Percentiles rank a stretch among this genome's conserved stretches.
Evolutionary conservation across 2,113 vertebrate species (phyloP).

Genomic region (Pygoscelis antarcticus): DNA sequence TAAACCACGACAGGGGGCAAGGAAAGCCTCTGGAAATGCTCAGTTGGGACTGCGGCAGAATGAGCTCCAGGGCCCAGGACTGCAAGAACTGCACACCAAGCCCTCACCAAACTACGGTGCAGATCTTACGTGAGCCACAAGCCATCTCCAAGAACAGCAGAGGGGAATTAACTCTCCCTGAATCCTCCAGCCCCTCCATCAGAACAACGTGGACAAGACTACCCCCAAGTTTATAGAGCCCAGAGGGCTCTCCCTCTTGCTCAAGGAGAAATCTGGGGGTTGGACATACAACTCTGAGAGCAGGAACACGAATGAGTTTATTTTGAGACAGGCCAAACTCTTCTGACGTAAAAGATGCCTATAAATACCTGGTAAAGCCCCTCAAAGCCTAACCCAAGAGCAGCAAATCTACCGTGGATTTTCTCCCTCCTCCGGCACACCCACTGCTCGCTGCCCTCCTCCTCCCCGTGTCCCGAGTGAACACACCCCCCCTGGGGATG

Average conservation of each 20-base stretch:
- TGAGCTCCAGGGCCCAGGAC: background rate
- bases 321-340: background rate
- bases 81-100: background rate
- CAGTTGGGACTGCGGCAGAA: background rate
- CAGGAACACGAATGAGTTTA: background rate
- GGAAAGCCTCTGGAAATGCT: background rate
- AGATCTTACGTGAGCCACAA: fast-evolving
- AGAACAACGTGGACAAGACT: fast-evolving
- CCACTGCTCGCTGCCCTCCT: background rate
- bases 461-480: background rate
- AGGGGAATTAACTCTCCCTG: background rate
- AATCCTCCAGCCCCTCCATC: too few species aligned
- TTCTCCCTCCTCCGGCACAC: background rate
- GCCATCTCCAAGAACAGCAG: fast-evolving
- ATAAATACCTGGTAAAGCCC: background rate
- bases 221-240: background rate
- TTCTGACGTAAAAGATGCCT: background rate
- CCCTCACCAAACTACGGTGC: fast-evolving
- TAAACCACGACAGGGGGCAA: too few species aligned
- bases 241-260: background rate
- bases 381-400: background rate
- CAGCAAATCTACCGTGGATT: background rate
- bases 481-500: fast-evolving
- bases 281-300: fast-evolving
- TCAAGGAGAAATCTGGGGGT: background rate